These are phyloP conservation scores for Eurytoma californica DNA, from an alignment of 2,888 invertebrate genomes.

Conservation along the genomic window DNA sequence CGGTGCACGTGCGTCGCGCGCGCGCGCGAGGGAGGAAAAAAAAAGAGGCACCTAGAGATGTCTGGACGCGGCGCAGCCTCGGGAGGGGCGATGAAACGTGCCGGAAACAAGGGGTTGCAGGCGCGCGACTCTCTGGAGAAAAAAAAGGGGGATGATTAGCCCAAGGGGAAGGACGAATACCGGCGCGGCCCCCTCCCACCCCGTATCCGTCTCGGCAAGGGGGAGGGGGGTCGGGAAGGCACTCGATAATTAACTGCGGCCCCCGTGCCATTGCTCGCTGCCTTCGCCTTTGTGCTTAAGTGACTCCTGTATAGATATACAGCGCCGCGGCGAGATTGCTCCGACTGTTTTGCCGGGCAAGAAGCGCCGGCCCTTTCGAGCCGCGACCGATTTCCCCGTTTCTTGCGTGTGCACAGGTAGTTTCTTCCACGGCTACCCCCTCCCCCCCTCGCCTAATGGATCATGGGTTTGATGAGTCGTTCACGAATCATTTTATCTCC, in stretches of 20 bases:
- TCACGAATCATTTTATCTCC: no score
- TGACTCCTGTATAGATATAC: background rate
- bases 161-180: constrained; percentile 59
- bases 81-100: constrained; percentile 67
- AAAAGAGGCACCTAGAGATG: constrained; percentile 54
- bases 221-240: constrained; percentile 57
- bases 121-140: constrained; percentile 42
- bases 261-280: constrained; percentile 21
- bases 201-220: constrained; percentile 49
- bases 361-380: constrained; percentile 1
- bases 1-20: constrained; percentile 31
- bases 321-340: background rate
- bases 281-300: constrained; percentile 15
- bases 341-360: constrained; percentile 8
- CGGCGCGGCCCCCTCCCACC: constrained; percentile 11
- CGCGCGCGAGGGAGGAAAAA: constrained; percentile 20
- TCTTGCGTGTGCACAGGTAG: constrained; percentile 2
- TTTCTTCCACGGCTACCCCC: no score
- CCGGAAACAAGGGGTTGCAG: constrained; percentile 67
- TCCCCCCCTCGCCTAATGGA: no score
- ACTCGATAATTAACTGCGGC: constrained; percentile 73
- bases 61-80: constrained; percentile 34
- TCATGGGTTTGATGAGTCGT: no score
- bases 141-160: constrained; percentile 71
- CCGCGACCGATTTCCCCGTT: background rate